Base-by-base conservation (phyloP, 2,797 vertebrate species). In the Arnoldichthys spilopterus region DNA sequence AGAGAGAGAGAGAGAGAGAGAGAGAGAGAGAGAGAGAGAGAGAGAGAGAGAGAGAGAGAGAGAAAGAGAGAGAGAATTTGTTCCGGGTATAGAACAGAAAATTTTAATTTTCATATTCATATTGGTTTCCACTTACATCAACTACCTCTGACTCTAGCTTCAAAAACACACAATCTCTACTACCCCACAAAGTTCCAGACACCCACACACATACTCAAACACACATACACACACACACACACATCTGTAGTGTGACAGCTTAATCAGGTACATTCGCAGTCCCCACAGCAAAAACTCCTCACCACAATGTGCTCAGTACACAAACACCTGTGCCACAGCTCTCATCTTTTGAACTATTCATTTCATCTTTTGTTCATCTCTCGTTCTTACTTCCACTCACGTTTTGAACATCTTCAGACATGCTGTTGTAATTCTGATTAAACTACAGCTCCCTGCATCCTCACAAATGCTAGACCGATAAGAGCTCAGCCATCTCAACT, bases 201-300 rank as follows among this genome's bases (percentile, higher is more conserved):
- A 24, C 37, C 1, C 16, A 20, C 28, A n/a, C 72, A 37, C 13
- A 22, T 24, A 43, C 76, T 43, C 32, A 63, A 30, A 49, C 66
- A 49, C 56, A 49, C 56, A 37, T 22, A 32, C 58, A 54, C 67
- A 71, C 45, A 53, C 45, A 54, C 56, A 49, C 40, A 47, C 54
- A 32, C 53, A 5, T 84, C 77, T 85, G 83, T 69, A 66, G 64
- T 67, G 78, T 85, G 85, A 88, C 76, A 83, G 74, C 82, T 88
- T 90, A 89, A 90, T 91, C 85, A 85, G 83, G 84, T 78, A 80
- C 82, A 85, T 78, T 82, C 79, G 76, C 72, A 80, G 77, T 70
- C 72, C 73, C 64, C 30, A 47, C 1, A 61, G 74, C 64, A 51
- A 69, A 81, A 51, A 37, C 74, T 66, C 12, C 67, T 70, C 30